Evolutionary conservation across 2,113 vertebrate genomes (phyloP).

Genomic region (Scopus umbretta): DNA sequence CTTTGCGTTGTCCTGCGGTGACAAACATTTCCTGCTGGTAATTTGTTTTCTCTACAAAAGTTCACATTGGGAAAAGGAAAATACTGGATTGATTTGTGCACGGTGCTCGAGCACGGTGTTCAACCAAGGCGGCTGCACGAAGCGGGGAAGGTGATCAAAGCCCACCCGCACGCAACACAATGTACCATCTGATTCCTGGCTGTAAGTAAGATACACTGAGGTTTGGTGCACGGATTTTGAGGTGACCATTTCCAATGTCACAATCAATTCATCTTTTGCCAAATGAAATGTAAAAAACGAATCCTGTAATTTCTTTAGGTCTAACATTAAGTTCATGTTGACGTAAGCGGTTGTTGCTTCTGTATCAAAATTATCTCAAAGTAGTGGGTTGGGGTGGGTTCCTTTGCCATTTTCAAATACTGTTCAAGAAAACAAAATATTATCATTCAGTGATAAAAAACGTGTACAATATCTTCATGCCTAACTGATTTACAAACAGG

Average conservation of each 20-base stretch:
- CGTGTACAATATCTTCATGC: not conserved
- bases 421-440: not conserved
- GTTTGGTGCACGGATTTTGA: not conserved
- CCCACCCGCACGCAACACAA: not conserved
- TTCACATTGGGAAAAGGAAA: accelerated
- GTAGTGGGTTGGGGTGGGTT: not conserved
- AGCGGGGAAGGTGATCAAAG: accelerated
- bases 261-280: not conserved
- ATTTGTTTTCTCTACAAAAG: not conserved
- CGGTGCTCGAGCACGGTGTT: accelerated
- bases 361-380: not conserved
- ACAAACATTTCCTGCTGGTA: not conserved
- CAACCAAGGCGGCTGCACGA: accelerated
- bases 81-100: accelerated
- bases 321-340: not conserved
- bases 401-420: not conserved
- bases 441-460: not conserved
- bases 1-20: not conserved
- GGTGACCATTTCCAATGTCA: not conserved
- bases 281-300: not conserved
- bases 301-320: not conserved
- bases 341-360: accelerated
- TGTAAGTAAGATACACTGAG: not conserved
- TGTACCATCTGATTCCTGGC: not conserved
- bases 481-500: not conserved